phyloP scores from a whole-genome alignment of 2,888 invertebrate species.

The Fragum fragum region DNA sequence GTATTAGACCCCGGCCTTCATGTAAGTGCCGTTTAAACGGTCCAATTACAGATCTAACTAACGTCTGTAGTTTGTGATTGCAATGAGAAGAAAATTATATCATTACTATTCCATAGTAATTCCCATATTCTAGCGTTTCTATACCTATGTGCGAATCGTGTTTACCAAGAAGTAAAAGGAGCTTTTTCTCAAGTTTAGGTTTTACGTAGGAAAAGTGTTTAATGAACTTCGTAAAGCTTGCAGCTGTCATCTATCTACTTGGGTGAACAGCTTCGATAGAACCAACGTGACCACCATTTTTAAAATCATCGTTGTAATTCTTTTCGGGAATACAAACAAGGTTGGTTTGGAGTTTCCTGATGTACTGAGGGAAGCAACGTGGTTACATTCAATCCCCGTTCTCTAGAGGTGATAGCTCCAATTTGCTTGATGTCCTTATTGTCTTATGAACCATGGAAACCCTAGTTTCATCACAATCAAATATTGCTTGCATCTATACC shows the following conservation, averaged over 20 bases:
- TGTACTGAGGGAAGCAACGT: too few species aligned
- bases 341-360: too few species aligned
- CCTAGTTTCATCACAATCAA: too few species aligned
- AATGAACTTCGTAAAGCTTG: neutral
- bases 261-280: neutral
- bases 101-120: conserved; percentile 10
- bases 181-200: neutral
- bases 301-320: too few species aligned
- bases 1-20: neutral
- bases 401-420: too few species aligned
- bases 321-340: too few species aligned
- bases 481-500: too few species aligned
- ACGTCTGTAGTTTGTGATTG: neutral
- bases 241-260: neutral
- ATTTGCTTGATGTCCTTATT: too few species aligned
- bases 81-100: neutral
- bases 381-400: too few species aligned
- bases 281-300: too few species aligned
- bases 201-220: neutral
- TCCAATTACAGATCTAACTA: neutral
- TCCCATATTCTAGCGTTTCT: neutral
- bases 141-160: neutral
- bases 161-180: neutral
- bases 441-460: too few species aligned
- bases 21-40: neutral